phyloP scores from a whole-genome alignment of 2,797 vertebrate species.

The Neomorphus geoffroyi region DNA sequence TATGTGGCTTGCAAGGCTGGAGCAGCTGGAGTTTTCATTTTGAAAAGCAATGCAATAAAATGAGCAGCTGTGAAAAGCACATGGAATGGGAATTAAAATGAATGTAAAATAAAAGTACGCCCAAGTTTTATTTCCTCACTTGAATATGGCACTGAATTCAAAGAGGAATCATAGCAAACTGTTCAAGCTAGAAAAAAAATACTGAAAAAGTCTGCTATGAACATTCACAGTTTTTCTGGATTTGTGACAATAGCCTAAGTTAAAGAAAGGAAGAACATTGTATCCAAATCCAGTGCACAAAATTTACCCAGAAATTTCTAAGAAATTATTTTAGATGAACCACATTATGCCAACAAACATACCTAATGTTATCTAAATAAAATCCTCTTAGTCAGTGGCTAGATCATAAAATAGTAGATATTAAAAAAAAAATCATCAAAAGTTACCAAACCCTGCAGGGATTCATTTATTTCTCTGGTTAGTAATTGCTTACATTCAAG shows the following conservation, averaged over 20 bases:
- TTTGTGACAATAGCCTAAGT: neutral
- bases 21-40: conserved; percentile 63
- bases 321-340: neutral
- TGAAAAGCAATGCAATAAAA: conserved; percentile 43
- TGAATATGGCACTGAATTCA: neutral
- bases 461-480: neutral
- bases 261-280: neutral
- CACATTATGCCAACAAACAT: neutral
- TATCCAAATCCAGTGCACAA: neutral
- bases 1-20: neutral
- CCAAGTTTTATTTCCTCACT: conserved; percentile 19
- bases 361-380: neutral
- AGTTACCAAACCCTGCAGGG: neutral
- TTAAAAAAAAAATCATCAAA: neutral
- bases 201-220: neutral
- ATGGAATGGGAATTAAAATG: conserved; percentile 27
- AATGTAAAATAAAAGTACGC: conserved; percentile 20
- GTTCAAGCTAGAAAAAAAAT: neutral
- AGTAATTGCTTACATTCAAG: neutral
- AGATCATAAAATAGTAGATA: neutral
- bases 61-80: conserved; percentile 60
- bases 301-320: neutral
- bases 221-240: neutral
- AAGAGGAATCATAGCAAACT: neutral
- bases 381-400: neutral